Conservation (phyloP, 2,113 vertebrate genomes). For the Pipra filicauda region DNA sequence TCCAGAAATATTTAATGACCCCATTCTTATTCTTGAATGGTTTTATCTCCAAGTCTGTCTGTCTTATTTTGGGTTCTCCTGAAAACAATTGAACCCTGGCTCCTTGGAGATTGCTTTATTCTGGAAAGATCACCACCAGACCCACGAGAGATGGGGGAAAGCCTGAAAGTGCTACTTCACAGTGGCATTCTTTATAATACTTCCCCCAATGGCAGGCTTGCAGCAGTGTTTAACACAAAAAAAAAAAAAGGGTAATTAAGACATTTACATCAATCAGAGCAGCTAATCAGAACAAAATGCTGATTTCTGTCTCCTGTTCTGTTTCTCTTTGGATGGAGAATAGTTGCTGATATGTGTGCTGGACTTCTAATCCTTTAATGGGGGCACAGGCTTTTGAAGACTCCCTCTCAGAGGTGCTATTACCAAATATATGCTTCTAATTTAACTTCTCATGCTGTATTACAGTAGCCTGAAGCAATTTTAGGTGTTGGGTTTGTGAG, state of each 20-base stretch:
- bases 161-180: background rate
- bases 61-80: constrained; percentile 65
- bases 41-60: background rate
- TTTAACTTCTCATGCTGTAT: constrained; percentile 76
- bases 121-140: constrained; percentile 25
- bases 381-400: constrained; percentile 40
- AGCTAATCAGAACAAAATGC: constrained; percentile 41
- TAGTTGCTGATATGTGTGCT: constrained; percentile 8
- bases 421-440: constrained; percentile 82
- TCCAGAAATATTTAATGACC: background rate
- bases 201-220: background rate
- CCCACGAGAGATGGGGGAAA: background rate
- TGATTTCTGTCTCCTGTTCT: background rate
- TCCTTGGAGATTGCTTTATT: constrained; percentile 76
- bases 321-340: background rate
- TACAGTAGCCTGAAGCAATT: constrained; percentile 53
- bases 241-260: background rate
- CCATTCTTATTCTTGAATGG: background rate
- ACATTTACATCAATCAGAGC: background rate
- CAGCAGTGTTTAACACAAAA: background rate
- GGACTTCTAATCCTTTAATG: constrained; percentile 32
- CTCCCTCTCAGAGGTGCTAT: constrained; percentile 56
- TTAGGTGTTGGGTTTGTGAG: constrained; percentile 82
- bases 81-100: constrained; percentile 34
- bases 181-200: background rate